phyloP scores from a whole-genome alignment of 2,797 vertebrate species.

The Poecilia picta region DNA sequence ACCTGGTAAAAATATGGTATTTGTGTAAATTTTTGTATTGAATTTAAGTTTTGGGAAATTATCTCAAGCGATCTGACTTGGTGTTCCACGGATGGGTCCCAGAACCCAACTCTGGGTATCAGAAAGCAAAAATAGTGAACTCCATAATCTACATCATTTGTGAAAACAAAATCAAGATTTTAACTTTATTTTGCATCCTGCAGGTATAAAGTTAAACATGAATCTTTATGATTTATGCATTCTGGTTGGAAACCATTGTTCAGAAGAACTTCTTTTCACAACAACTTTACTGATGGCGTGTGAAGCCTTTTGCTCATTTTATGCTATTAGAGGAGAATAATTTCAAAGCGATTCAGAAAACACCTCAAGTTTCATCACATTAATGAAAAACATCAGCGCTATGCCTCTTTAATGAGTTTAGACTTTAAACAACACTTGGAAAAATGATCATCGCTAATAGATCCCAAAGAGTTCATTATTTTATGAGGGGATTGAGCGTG shows the following conservation, averaged over 20 bases:
- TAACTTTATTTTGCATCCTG: neutral
- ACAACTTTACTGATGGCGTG: conserved; percentile 43
- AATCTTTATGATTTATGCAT: neutral
- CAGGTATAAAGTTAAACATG: neutral
- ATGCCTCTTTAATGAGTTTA: conserved; percentile 61
- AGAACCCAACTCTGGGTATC: neutral
- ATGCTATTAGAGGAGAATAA: conserved; percentile 46
- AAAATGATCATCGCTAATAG: conserved; percentile 65
- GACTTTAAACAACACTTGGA: conserved; percentile 69
- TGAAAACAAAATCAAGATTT: neutral
- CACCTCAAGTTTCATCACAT: conserved; percentile 37
- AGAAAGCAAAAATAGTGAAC: neutral
- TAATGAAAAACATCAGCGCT: conserved; percentile 59
- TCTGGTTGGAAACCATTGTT: conserved; percentile 6
- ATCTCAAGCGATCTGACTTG: neutral
- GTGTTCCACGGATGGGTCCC: neutral
- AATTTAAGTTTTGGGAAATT: neutral
- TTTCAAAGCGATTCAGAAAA: conserved; percentile 26
- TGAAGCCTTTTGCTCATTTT: conserved; percentile 30
- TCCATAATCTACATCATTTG: neutral
- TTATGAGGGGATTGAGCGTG: conserved; percentile 45
- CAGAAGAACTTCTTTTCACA: conserved; percentile 33
- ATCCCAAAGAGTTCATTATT: conserved; percentile 61
- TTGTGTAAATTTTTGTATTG: neutral
- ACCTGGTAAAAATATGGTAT: neutral